Evolutionary conservation across 2,797 vertebrate species (phyloP).

Genomic region (Dallia pectoralis): DNA sequence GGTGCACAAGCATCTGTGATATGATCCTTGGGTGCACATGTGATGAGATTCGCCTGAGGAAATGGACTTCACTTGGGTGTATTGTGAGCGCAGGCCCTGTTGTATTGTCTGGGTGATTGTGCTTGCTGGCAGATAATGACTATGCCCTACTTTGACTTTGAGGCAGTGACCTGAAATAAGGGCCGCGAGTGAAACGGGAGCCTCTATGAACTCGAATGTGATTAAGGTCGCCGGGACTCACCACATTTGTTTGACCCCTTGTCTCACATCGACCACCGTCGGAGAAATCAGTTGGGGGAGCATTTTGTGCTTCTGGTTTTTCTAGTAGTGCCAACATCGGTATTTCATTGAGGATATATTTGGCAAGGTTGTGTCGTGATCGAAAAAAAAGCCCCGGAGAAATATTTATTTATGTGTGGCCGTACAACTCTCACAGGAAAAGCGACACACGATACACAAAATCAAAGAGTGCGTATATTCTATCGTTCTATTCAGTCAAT

Average conservation of each 20-base stretch:
- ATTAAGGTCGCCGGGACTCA: conserved; percentile 78
- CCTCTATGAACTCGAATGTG: conserved; percentile 76
- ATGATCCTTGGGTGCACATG: conserved; percentile 43
- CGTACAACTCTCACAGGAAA: conserved; percentile 25
- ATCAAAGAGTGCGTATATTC: conserved; percentile 12
- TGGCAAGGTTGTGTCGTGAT: conserved; percentile 48
- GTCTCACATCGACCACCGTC: conserved; percentile 63
- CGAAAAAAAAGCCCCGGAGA: conserved; percentile 47
- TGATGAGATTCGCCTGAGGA: conserved; percentile 62
- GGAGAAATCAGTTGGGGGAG: conserved; percentile 59
- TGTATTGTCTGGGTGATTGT: conserved; percentile 81
- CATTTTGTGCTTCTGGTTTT: conserved; percentile 61
- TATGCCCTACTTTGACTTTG: conserved; percentile 81
- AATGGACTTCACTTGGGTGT: conserved; percentile 76
- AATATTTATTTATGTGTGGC: conserved; percentile 21
- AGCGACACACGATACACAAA: conserved; percentile 14
- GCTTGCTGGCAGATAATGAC: conserved; percentile 79
- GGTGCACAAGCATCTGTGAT: not conserved
- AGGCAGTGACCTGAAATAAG: conserved; percentile 82
- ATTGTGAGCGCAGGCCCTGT: conserved; percentile 74
- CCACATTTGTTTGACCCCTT: conserved; percentile 75
- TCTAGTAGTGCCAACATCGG: conserved; percentile 59
- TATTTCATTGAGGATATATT: conserved; percentile 52
- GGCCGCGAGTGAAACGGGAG: conserved; percentile 77
- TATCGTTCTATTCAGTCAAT: not conserved